Base-by-base conservation (phyloP, 2,797 vertebrate species). In the Brachymystax lenok region DNA sequence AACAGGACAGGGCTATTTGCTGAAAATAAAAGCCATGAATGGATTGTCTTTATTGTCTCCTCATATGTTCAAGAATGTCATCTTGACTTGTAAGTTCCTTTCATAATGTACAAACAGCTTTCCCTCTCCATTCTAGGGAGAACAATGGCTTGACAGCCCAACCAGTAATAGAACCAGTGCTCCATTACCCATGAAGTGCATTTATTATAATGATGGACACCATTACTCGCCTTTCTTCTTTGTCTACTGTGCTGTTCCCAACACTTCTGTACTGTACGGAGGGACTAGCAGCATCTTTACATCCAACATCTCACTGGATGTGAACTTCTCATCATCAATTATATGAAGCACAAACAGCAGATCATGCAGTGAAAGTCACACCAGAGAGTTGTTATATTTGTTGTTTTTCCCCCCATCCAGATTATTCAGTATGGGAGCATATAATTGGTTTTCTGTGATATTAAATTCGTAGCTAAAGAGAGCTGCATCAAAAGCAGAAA, bases 401-500 rank as follows among this genome's bases (percentile, higher is more conserved):
- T 69, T 71, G 82, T 79, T 73, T 71, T 73, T 0, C 10, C 40
- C 30, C 10, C 40, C 40, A 73, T 88, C 84, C 66, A 77, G 87
- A 87, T 90, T 90, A 88, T 90, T 88, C 85, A 85, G 87, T 86
- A 82, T 81, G 82, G 85, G 75, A 69, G 76, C 76, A 81, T 88
- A 78, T 88, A 86, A 93, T 91, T 92, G 89, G 87, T 90, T 92
- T 78, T 90, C 85, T 83, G 76, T 80, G 66, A 91, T 91, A 91
- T 90, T 86, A 90, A 92, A 93, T 89, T 92, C 87, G 75, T 77
- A 87, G 90, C 88, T 84, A 87, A 91, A 92, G 88, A 87, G 87
- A 93, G 86, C 84, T 72, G 90, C 90, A 88, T 91, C 88, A 86
- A 89, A 91, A 91, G 92, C 94, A 93, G 79, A 86, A 88, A 85